Percentiles rank a stretch among this genome's conserved stretches.
Conservation (phyloP, 2,113 vertebrate genomes). For the Suricata suricatta region DNA sequence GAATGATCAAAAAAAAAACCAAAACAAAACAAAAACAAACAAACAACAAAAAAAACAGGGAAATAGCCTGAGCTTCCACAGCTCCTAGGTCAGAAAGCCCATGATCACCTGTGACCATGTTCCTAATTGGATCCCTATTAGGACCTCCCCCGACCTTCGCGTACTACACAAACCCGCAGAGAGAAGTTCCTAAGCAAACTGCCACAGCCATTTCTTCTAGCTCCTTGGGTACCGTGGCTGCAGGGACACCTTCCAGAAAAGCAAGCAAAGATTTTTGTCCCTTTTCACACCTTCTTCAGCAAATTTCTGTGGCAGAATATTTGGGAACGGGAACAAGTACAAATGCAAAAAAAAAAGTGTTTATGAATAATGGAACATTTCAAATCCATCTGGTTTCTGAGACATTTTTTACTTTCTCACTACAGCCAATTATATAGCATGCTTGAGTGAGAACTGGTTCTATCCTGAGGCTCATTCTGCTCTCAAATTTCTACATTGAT, state of each 20-base stretch:
- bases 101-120: slow-evolving; percentile 17
- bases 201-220: neutral
- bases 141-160: neutral
- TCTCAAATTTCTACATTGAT: slow-evolving; percentile 89
- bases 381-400: slow-evolving; percentile 91
- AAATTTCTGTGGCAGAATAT: slow-evolving; percentile 82
- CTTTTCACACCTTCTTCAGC: slow-evolving; percentile 79
- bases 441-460: slow-evolving; percentile 90
- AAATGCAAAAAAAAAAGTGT: slow-evolving; percentile 83
- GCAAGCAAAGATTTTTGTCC: slow-evolving; percentile 70
- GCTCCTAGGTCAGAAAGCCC: slow-evolving; percentile 68
- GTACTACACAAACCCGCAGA: neutral
- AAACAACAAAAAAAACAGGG: neutral
- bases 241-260: slow-evolving; percentile 1
- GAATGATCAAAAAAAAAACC: slow-evolving; percentile 70
- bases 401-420: slow-evolving; percentile 89
- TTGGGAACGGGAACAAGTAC: slow-evolving; percentile 86
- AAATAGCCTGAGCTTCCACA: slow-evolving; percentile 57
- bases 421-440: slow-evolving; percentile 90
- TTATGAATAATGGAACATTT: slow-evolving; percentile 94
- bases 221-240: accelerated
- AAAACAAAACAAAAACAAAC: no score
- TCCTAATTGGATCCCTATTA: neutral
- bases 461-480: slow-evolving; percentile 90
- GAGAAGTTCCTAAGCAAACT: neutral